These are phyloP conservation scores for Mugil cephalus DNA, from an alignment of 2,113 vertebrate species.

Conservation along the genomic window DNA sequence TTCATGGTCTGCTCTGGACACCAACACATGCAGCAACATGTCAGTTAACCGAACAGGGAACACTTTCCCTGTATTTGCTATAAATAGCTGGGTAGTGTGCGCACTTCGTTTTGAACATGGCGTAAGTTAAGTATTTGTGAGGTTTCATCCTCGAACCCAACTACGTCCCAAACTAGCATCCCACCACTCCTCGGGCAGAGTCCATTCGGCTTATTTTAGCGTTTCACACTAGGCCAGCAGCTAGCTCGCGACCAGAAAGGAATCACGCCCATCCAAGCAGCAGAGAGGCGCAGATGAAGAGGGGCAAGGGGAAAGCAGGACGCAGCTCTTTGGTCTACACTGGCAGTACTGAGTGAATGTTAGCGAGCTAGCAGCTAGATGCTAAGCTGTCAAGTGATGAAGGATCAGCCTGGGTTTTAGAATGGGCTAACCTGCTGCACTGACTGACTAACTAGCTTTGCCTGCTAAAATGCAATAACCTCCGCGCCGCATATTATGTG, in stretches of 20 bases:
- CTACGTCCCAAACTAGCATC: not conserved
- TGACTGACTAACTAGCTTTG: not conserved
- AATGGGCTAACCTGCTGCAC: constrained; percentile 19
- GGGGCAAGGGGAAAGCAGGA: not conserved
- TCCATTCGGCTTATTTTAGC: too few relatives aligned
- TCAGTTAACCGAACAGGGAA: not conserved
- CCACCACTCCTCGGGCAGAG: not conserved
- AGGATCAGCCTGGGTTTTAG: constrained; percentile 24
- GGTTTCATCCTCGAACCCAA: not conserved
- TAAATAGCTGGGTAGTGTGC: not conserved
- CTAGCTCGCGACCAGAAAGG: not conserved
- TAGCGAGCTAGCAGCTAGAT: constrained; percentile 41
- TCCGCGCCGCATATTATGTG: not conserved
- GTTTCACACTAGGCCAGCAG: constrained; percentile 30
- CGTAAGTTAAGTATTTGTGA: not conserved
- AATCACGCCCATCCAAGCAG: constrained; percentile 28
- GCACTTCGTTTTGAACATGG: not conserved
- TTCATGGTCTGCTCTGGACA: not conserved
- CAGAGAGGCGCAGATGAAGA: constrained; percentile 6
- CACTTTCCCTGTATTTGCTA: not conserved
- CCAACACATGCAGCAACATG: not conserved
- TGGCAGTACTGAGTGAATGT: not conserved
- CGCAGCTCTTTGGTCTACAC: constrained; percentile 31
- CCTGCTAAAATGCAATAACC: not conserved
- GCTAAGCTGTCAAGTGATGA: constrained; percentile 29